Percentiles rank a stretch among this genome's conserved stretches.
Evolutionary conservation across 2,113 vertebrate species (phyloP).

Genomic region (Triplophysa rosa): DNA sequence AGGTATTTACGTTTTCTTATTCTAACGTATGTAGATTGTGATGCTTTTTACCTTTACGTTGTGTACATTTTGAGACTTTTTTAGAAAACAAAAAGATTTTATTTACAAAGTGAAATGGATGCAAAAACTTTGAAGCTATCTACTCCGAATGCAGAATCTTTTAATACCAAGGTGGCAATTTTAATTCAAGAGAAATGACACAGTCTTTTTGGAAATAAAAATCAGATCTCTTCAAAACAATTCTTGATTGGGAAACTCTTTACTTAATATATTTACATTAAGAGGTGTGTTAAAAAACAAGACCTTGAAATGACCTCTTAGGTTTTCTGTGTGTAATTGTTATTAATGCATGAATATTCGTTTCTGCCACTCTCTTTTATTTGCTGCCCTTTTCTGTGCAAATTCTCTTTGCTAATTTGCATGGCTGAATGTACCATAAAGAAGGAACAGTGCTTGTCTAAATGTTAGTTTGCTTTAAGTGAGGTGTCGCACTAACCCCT

Average conservation of each 20-base stretch:
- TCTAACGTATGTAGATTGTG: no score
- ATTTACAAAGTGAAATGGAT: no score
- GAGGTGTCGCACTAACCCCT: conserved; percentile 44
- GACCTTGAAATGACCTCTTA: neutral
- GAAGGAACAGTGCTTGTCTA: neutral
- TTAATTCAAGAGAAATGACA: no score
- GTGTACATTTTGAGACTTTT: no score
- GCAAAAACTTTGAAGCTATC: no score
- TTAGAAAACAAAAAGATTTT: no score
- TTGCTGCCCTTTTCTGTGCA: neutral
- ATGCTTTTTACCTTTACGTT: no score
- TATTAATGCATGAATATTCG: conserved; percentile 12
- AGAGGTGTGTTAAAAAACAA: neutral
- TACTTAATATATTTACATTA: neutral
- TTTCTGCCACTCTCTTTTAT: neutral
- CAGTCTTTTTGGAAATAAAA: no score
- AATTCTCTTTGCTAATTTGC: conserved; percentile 19
- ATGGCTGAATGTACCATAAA: neutral
- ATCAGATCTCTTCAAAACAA: neutral
- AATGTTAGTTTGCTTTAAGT: conserved; percentile 20
- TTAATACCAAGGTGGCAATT: no score
- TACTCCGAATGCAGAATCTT: no score
- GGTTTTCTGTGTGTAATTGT: neutral
- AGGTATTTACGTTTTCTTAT: no score
- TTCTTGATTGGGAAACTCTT: neutral